These are phyloP conservation scores for Cephonodes hylas DNA, from an alignment of 2,888 invertebrate genomes.

Conservation along the genomic window DNA sequence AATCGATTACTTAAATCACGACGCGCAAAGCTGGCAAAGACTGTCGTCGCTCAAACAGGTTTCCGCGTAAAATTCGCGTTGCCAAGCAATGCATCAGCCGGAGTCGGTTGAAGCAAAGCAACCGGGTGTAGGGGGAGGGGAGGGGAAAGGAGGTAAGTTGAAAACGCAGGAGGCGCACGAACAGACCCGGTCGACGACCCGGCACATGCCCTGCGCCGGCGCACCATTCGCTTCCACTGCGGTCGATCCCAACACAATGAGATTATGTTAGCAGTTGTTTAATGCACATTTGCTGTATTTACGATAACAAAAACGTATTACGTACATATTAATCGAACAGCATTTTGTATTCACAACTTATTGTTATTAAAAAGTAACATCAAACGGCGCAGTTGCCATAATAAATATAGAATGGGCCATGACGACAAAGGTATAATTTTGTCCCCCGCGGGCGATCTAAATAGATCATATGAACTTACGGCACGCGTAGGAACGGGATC, in stretches of 20 bases:
- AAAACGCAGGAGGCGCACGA: conserved; percentile 76
- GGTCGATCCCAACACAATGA: conserved; percentile 65
- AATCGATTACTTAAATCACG: conserved; percentile 44
- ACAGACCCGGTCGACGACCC: conserved; percentile 78
- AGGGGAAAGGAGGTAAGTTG: conserved; percentile 56
- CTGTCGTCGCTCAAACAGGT: conserved; percentile 72
- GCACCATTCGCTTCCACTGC: conserved; percentile 67
- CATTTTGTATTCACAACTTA: background rate
- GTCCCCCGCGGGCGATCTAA: conserved; percentile 59
- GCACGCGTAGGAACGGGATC: conserved; percentile 72
- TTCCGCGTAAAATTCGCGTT: conserved; percentile 77
- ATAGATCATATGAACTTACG: conserved; percentile 59
- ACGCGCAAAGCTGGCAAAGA: conserved; percentile 50
- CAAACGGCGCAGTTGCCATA: background rate
- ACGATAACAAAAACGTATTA: background rate
- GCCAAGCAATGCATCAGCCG: conserved; percentile 75
- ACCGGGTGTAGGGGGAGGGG: conserved; percentile 45
- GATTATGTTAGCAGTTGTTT: conserved; percentile 52
- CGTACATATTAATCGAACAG: background rate
- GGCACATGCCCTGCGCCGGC: conserved; percentile 73
- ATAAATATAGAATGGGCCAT: conserved; percentile 3
- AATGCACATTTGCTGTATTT: background rate
- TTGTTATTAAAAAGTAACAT: background rate
- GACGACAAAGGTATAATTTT: conserved; percentile 48
- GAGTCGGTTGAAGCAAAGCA: conserved; percentile 67